Percentiles rank a stretch among this genome's conserved stretches.
phyloP scores from a whole-genome alignment of 1,140 invertebrate genomes.

The Diprion similis region DNA sequence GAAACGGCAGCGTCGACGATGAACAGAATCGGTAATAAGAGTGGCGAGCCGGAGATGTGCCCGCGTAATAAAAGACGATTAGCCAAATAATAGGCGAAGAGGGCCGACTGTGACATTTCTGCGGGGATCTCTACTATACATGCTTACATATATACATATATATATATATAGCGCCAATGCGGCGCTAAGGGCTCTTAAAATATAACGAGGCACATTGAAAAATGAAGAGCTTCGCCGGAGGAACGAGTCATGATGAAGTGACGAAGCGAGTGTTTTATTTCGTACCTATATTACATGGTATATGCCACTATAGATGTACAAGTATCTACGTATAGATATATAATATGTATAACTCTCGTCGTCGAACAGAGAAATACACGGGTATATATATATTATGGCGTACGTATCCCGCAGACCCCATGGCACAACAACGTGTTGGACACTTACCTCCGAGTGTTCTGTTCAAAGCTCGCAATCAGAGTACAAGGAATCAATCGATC shows the following conservation, averaged over 20 bases:
- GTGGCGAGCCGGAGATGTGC: neutral
- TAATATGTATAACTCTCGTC: no score
- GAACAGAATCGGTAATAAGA: neutral
- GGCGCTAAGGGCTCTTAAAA: conserved; percentile 26
- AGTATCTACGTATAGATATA: no score
- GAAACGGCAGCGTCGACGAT: neutral
- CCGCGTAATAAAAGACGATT: conserved; percentile 30
- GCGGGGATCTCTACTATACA: conserved; percentile 8
- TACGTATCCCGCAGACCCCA: no score
- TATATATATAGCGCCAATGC: neutral
- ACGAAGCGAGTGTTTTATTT: neutral
- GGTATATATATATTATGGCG: no score
- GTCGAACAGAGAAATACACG: no score
- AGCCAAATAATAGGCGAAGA: conserved; percentile 31
- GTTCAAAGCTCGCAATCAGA: no score
- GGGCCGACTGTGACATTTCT: conserved; percentile 29
- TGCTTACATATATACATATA: neutral
- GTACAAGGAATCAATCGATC: no score
- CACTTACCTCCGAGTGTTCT: no score
- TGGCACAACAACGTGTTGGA: no score
- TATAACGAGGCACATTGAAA: conserved; percentile 37
- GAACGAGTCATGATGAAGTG: neutral
- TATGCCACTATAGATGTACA: no score
- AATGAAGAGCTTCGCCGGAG: conserved; percentile 21
- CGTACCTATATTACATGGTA: no score